phyloP scores from a whole-genome alignment of 2,888 invertebrate species.

The Andrena fulva region DNA sequence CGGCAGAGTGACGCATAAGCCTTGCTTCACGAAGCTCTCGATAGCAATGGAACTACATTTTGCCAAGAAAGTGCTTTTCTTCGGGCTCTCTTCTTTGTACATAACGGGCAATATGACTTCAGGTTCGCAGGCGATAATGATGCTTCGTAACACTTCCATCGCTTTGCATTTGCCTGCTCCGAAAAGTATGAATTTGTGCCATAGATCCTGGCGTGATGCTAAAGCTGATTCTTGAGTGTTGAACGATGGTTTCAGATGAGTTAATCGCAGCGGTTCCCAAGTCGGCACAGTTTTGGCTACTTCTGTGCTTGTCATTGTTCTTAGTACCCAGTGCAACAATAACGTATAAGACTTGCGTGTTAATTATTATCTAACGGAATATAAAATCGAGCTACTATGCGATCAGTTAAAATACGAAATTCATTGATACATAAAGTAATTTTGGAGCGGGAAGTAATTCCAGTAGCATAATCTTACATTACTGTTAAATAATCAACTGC shows the following conservation, averaged over 20 bases:
- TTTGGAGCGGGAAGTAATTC: neutral
- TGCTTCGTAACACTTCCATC: slow-evolving; percentile 70
- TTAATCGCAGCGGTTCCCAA: slow-evolving; percentile 78
- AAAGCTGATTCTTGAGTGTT: slow-evolving; percentile 71
- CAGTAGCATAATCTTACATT: slow-evolving; percentile 4
- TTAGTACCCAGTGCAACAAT: neutral
- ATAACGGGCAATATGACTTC: slow-evolving; percentile 77
- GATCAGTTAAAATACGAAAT: neutral
- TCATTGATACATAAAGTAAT: slow-evolving; percentile 6
- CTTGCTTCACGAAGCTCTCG: slow-evolving; percentile 75
- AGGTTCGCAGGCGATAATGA: slow-evolving; percentile 75
- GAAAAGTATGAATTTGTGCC: slow-evolving; percentile 82
- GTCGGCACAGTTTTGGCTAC: neutral
- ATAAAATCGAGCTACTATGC: neutral
- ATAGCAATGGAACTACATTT: slow-evolving; percentile 75
- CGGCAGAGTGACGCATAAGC: slow-evolving; percentile 70
- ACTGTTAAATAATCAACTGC: neutral
- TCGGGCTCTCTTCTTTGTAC: slow-evolving; percentile 73
- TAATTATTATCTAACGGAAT: neutral
- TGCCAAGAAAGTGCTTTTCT: slow-evolving; percentile 78
- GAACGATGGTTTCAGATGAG: slow-evolving; percentile 76
- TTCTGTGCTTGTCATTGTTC: slow-evolving; percentile 46
- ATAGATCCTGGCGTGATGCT: slow-evolving; percentile 78
- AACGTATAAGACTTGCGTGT: neutral
- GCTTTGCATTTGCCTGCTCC: slow-evolving; percentile 70